Percentiles rank a stretch among this genome's conserved stretches.
phyloP scores from a whole-genome alignment of 2,888 invertebrate species.

The Alviniconcha strummeri region DNA sequence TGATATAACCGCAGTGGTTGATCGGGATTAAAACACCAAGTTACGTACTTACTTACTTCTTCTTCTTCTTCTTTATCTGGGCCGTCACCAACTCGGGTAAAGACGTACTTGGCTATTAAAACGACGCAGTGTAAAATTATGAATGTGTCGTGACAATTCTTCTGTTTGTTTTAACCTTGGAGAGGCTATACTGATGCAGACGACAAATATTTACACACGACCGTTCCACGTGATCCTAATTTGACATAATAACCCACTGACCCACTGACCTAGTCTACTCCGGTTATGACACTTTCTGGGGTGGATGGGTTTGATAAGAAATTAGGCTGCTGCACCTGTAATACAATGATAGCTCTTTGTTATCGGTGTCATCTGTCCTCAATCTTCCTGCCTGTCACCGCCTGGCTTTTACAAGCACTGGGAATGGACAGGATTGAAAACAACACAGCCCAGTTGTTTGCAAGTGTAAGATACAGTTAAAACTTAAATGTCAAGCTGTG shows the following conservation, averaged over 20 bases:
- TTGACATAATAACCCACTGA: too few relatives aligned
- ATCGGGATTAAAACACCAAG: too few relatives aligned
- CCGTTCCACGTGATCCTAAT: too few relatives aligned
- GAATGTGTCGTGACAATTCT: background rate
- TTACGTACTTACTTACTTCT: too few relatives aligned
- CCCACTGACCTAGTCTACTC: too few relatives aligned
- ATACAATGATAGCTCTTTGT: constrained; percentile 78
- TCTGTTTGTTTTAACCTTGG: background rate
- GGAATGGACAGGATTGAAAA: constrained; percentile 39
- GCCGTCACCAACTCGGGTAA: background rate
- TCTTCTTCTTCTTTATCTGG: background rate
- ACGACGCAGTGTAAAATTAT: background rate
- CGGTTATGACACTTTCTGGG: too few relatives aligned
- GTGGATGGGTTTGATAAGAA: too few relatives aligned
- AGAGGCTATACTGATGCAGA: too few relatives aligned
- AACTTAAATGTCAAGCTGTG: background rate
- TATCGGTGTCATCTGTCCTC: constrained; percentile 93
- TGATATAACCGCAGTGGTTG: too few relatives aligned
- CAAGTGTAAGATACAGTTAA: background rate
- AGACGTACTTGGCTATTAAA: too few relatives aligned
- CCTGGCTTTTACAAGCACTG: constrained; percentile 97
- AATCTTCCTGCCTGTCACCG: constrained; percentile 91
- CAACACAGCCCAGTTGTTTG: background rate
- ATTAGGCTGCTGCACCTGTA: background rate
- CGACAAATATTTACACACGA: too few relatives aligned